Evolutionary conservation across 2,888 invertebrate species (phyloP).

Genomic region (Pherbina coryleti): DNA sequence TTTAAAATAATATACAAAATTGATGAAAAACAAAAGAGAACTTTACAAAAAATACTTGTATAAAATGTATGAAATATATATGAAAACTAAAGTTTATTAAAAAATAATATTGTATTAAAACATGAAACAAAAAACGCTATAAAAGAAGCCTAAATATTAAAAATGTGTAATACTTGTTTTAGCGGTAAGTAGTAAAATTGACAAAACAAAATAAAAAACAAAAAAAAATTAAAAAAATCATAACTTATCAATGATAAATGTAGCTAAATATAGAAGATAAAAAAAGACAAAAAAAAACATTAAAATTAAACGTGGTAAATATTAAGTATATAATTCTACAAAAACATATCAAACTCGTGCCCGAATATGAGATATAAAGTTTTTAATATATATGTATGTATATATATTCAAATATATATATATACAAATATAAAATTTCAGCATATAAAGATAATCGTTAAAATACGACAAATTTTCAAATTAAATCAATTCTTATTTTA

Average conservation of each 20-base stretch:
- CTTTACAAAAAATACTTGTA: slow-evolving; percentile 31
- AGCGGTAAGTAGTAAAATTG: slow-evolving; percentile 57
- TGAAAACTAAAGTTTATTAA: slow-evolving; percentile 35
- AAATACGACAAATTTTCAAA: slow-evolving; percentile 16
- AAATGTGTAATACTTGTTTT: slow-evolving; percentile 53
- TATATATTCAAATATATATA: slow-evolving; percentile 25
- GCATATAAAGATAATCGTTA: slow-evolving; percentile 34
- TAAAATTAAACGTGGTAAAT: slow-evolving; percentile 34
- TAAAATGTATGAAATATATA: slow-evolving; percentile 41
- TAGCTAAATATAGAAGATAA: slow-evolving; percentile 14
- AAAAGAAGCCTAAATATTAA: slow-evolving; percentile 22
- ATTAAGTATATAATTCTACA: slow-evolving; percentile 56
- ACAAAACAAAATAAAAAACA: slow-evolving; percentile 38
- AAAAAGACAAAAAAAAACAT: slow-evolving; percentile 30
- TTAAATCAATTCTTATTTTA: background rate
- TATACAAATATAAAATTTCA: slow-evolving; percentile 23
- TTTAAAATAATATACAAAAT: slow-evolving; percentile 44
- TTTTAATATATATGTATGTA: slow-evolving; percentile 43
- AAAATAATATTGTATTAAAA: slow-evolving; percentile 31
- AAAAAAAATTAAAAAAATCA: slow-evolving; percentile 15
- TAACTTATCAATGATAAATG: background rate
- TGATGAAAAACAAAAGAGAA: slow-evolving; percentile 35
- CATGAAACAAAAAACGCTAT: slow-evolving; percentile 25
- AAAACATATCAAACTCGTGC: slow-evolving; percentile 71
- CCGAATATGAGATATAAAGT: slow-evolving; percentile 60